Evolutionary conservation across 2,113 vertebrate species (phyloP).

Genomic region (Saguinus imperator): DNA sequence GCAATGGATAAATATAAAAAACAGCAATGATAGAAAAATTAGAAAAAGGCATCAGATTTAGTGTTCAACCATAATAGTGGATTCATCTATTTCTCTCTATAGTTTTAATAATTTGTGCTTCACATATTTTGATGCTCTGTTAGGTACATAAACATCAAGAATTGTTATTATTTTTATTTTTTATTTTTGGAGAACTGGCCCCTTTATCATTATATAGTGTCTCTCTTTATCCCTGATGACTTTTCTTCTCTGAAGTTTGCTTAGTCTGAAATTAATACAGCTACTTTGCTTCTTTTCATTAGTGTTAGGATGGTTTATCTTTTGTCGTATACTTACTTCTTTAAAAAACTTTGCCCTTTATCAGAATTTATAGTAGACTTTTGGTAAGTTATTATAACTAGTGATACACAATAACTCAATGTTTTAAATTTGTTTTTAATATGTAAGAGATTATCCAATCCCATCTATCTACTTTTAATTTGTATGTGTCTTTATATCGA

Average conservation of each 20-base stretch:
- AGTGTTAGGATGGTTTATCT: not conserved
- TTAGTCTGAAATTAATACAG: not conserved
- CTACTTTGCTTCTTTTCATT: not conserved
- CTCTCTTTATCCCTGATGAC: not conserved
- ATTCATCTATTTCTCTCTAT: not conserved
- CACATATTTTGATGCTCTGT: not conserved
- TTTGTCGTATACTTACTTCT: not conserved
- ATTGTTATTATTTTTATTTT: not conserved
- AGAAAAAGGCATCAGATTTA: not conserved
- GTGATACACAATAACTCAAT: not conserved
- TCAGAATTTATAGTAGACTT: not conserved
- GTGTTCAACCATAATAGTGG: not conserved
- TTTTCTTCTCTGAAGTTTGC: not conserved
- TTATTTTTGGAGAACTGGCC: not conserved
- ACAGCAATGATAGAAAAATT: not conserved
- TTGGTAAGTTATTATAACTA: not conserved
- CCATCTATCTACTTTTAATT: not conserved
- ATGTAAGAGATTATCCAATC: not conserved
- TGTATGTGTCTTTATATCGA: not conserved
- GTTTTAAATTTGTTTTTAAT: not conserved
- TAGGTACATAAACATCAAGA: not conserved
- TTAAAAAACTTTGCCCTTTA: not conserved
- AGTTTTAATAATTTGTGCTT: not conserved
- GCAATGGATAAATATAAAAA: not conserved
- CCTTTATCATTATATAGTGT: not conserved